Evolutionary conservation across 2,888 invertebrate species (phyloP).

Genomic region (Deroplatys truncata): DNA sequence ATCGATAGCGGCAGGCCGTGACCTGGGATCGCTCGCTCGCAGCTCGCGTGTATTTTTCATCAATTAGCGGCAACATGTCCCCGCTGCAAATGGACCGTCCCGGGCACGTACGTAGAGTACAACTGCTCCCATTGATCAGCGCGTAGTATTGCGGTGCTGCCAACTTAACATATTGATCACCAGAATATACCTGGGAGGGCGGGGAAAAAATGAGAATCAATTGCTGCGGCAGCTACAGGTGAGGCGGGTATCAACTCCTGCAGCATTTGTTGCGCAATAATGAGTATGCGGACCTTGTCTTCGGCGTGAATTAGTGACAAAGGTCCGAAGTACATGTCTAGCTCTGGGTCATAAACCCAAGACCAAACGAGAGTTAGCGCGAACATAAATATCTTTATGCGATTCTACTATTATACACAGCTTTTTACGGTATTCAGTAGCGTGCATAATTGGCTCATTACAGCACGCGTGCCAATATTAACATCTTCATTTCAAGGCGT

Average conservation of each 20-base stretch:
- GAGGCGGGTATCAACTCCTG: too few relatives aligned
- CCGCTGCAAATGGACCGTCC: background rate
- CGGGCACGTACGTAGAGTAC: background rate
- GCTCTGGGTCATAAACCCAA: too few relatives aligned
- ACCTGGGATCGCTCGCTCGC: background rate
- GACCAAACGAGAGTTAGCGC: too few relatives aligned
- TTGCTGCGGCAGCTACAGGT: background rate
- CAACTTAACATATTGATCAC: background rate
- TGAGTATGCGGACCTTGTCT: background rate
- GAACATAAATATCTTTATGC: too few relatives aligned
- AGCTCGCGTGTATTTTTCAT: background rate
- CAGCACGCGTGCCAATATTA: too few relatives aligned
- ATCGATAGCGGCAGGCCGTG: background rate
- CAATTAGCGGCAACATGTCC: background rate
- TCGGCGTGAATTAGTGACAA: too few relatives aligned
- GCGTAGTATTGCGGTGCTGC: background rate
- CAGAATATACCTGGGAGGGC: background rate
- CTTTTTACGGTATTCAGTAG: too few relatives aligned
- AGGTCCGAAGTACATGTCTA: too few relatives aligned
- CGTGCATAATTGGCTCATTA: too few relatives aligned
- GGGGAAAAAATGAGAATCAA: background rate
- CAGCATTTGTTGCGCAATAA: background rate
- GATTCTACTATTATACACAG: too few relatives aligned
- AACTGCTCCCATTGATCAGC: background rate
- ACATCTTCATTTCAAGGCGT: too few relatives aligned